These are phyloP conservation scores for Cercopithecus hamlyni DNA, from an alignment of 2,797 vertebrate species.

Conservation along the genomic window DNA sequence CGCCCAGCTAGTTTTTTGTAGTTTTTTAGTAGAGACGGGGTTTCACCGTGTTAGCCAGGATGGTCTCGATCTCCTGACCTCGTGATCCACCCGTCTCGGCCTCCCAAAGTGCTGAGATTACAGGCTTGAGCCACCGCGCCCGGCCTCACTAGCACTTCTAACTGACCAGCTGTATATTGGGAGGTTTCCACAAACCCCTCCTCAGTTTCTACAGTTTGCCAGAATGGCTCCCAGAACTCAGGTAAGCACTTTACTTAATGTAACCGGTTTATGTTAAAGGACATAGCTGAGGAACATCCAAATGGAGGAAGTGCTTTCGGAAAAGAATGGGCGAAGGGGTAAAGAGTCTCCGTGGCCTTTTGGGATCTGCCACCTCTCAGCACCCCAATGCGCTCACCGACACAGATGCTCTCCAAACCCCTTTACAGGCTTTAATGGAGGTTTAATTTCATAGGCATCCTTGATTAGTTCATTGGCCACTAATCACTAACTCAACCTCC, in stretches of 20 bases:
- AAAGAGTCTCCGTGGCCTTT: too few relatives aligned
- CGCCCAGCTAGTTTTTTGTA: too few relatives aligned
- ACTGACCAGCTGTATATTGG: background rate
- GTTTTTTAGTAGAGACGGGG: too few relatives aligned
- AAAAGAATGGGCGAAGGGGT: background rate
- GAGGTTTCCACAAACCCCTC: background rate
- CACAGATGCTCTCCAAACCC: too few relatives aligned
- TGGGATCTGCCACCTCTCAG: background rate
- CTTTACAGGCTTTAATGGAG: background rate
- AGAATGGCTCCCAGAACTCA: background rate
- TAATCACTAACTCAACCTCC: background rate
- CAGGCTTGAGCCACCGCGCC: too few relatives aligned
- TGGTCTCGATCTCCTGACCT: too few relatives aligned
- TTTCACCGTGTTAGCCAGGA: too few relatives aligned
- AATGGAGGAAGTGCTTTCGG: background rate
- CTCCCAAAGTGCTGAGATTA: too few relatives aligned
- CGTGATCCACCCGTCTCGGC: too few relatives aligned
- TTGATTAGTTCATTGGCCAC: background rate
- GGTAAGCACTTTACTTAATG: background rate
- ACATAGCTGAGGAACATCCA: background rate
- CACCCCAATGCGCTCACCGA: accelerated
- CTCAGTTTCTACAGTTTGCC: background rate
- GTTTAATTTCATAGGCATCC: background rate
- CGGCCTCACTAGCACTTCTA: too few relatives aligned
- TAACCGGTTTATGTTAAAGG: too few relatives aligned